Evolutionary conservation across 2,888 invertebrate species (phyloP).

Genomic region (Philopedon plagiatum): DNA sequence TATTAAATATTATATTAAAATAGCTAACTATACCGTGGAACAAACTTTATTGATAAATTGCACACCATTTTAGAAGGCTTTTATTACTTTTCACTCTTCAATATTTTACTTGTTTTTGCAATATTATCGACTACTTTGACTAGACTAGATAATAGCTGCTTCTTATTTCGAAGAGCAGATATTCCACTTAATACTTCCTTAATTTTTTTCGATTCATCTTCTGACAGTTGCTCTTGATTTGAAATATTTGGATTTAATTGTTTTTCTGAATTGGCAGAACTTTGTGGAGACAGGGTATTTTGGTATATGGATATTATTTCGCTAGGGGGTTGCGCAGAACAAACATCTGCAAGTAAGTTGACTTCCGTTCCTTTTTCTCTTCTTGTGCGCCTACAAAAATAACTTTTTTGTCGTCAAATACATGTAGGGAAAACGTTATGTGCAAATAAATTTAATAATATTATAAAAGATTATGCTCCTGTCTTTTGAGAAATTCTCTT

Average conservation of each 20-base stretch:
- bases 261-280: slow-evolving; percentile 15
- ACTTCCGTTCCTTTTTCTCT: slow-evolving; percentile 34
- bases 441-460: background rate
- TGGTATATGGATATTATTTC: slow-evolving; percentile 32
- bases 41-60: too few species aligned
- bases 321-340: slow-evolving; percentile 8
- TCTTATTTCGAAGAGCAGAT: slow-evolving; percentile 17
- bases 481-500: slow-evolving; percentile 21
- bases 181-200: slow-evolving; percentile 12
- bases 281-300: slow-evolving; percentile 12
- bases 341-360: background rate
- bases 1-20: too few species aligned
- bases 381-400: slow-evolving; percentile 29
- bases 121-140: slow-evolving; percentile 28
- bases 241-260: background rate
- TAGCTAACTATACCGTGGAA: too few species aligned
- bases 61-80: too few species aligned
- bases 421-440: too few species aligned
- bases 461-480: background rate
- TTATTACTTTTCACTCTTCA: background rate
- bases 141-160: slow-evolving; percentile 31
- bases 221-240: slow-evolving; percentile 20
- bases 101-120: slow-evolving; percentile 1
- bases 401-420: slow-evolving; percentile 9
- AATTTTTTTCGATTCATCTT: slow-evolving; percentile 23